Conservation (phyloP, 2,797 vertebrate genomes). For the Scleropages formosus region DNA sequence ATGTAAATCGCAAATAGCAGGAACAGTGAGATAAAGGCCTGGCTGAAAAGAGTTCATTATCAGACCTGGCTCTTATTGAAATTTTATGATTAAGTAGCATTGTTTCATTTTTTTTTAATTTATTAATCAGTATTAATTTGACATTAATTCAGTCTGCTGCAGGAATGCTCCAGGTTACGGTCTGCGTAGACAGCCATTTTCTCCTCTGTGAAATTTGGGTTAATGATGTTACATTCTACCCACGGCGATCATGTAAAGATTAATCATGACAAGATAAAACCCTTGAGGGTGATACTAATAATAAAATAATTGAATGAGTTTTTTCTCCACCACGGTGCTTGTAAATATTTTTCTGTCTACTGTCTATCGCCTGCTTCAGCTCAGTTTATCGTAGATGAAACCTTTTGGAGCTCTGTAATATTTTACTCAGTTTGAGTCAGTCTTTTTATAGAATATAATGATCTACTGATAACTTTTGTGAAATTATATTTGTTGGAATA, state of each 20-base stretch:
- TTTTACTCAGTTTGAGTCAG: no score
- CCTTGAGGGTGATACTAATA: neutral
- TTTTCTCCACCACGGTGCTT: neutral
- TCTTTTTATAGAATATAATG: no score
- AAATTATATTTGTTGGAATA: neutral
- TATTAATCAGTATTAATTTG: slow-evolving; percentile 16
- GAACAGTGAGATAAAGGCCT: neutral
- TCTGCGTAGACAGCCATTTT: neutral
- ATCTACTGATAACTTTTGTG: no score
- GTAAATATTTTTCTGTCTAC: neutral
- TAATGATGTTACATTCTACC: neutral
- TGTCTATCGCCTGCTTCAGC: neutral
- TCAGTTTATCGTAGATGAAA: neutral
- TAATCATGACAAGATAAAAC: neutral
- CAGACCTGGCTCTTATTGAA: neutral
- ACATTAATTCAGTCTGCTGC: slow-evolving; percentile 12
- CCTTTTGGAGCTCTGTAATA: no score
- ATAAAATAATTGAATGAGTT: slow-evolving; percentile 4
- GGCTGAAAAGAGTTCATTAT: neutral
- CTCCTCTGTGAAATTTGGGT: neutral
- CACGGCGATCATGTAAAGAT: neutral
- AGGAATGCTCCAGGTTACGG: neutral
- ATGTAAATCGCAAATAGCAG: neutral
- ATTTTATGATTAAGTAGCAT: neutral
- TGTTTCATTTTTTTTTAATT: neutral